Evolutionary conservation across 2,113 vertebrate species (phyloP).

Genomic region (Prionailurus bengalensis): DNA sequence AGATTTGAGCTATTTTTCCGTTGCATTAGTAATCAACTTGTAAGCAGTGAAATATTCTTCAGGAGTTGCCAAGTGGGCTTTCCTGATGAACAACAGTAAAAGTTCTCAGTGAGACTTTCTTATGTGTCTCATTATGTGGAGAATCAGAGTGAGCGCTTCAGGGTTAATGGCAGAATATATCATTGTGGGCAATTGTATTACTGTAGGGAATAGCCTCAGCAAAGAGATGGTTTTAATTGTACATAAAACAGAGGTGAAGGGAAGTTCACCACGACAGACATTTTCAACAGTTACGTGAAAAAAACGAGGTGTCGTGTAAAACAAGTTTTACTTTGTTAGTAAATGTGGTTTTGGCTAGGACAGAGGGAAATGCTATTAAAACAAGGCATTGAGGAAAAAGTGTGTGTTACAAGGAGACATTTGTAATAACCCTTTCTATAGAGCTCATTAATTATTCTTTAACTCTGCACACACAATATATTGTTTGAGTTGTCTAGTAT

Average conservation of each 20-base stretch:
- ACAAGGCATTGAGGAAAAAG: neutral
- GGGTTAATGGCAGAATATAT: conserved; percentile 25
- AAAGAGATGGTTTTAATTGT: conserved; percentile 50
- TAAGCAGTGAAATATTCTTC: neutral
- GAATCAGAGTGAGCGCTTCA: neutral
- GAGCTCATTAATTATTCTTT: neutral
- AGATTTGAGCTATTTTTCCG: neutral
- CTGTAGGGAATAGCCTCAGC: neutral
- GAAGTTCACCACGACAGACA: conserved; percentile 20
- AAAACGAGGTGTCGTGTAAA: neutral
- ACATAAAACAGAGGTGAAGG: neutral
- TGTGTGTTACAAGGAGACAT: neutral
- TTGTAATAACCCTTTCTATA: rapidly evolving
- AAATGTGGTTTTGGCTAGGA: conserved; percentile 14
- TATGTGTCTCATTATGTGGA: neutral
- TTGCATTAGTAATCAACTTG: rapidly evolving
- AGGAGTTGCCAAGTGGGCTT: neutral
- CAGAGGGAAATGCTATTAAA: conserved; percentile 21
- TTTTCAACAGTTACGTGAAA: neutral
- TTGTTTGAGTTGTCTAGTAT: neutral
- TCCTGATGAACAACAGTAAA: neutral
- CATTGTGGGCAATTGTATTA: neutral
- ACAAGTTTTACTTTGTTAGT: neutral
- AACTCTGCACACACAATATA: neutral
- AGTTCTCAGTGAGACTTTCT: neutral